A percentile compares a stretch with the other conserved stretches of the same genome.
Evolutionary conservation across 2,888 invertebrate species (phyloP).

Genomic region (Melikaiella ostensackeni): DNA sequence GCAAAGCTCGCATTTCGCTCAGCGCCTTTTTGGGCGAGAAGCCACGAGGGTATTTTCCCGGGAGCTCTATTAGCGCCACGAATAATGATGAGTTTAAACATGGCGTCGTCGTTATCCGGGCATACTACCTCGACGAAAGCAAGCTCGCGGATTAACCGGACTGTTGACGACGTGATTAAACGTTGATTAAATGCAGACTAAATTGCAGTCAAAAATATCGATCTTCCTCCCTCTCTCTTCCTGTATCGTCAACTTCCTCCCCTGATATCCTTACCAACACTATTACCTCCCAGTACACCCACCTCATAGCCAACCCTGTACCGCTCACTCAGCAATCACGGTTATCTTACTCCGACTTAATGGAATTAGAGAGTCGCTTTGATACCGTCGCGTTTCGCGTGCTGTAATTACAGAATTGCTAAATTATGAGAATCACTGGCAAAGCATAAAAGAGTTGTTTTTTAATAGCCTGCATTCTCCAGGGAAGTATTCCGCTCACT

Average conservation of each 20-base stretch:
- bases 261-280: not conserved
- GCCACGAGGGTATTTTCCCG: constrained; percentile 31
- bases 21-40: constrained; percentile 34
- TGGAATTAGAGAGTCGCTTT: constrained; percentile 63
- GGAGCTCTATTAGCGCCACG: constrained; percentile 54
- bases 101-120: constrained; percentile 62
- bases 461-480: constrained; percentile 21
- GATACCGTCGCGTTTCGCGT: constrained; percentile 50
- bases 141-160: constrained; percentile 69
- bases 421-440: constrained; percentile 36
- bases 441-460: constrained; percentile 38
- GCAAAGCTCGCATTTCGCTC: constrained; percentile 9
- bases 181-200: constrained; percentile 73
- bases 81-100: constrained; percentile 69
- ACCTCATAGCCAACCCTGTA: constrained; percentile 34
- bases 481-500: not conserved
- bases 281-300: constrained; percentile 10
- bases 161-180: constrained; percentile 73
- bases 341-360: constrained; percentile 64
- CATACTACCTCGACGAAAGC: constrained; percentile 60
- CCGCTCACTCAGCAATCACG: constrained; percentile 56
- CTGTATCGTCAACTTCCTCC: not conserved
- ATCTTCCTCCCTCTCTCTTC: constrained; percentile 53
- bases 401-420: constrained; percentile 40
- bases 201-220: constrained; percentile 73